phyloP scores from a whole-genome alignment of 2,113 vertebrate species.

The Isichthys henryi region DNA sequence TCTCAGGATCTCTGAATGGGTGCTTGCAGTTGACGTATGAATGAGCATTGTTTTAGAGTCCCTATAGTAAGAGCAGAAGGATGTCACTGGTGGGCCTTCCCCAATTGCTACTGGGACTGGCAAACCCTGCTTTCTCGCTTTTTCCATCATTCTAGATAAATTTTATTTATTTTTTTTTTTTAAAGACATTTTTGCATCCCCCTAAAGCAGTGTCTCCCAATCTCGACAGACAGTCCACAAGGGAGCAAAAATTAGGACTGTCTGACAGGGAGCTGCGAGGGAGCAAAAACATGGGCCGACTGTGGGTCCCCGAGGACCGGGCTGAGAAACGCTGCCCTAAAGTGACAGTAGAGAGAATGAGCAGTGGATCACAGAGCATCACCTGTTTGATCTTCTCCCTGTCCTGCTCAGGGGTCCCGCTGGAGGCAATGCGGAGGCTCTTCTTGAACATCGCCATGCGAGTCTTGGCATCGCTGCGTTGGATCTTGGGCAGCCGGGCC shows the following conservation, averaged over 20 bases:
- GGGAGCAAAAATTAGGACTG: too few relatives aligned
- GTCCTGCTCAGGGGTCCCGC: conserved; percentile 88
- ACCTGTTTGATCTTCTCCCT: conserved; percentile 95
- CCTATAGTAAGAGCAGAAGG: neutral
- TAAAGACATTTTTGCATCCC: neutral
- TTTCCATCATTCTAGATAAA: neutral
- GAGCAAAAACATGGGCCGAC: too few relatives aligned
- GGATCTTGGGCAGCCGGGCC: conserved; percentile 90
- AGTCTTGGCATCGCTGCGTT: conserved; percentile 91
- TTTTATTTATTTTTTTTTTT: too few relatives aligned
- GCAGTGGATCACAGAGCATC: neutral
- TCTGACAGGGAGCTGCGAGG: too few relatives aligned
- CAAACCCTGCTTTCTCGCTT: neutral
- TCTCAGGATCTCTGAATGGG: neutral
- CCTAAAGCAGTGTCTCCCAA: too few relatives aligned
- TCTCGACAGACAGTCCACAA: too few relatives aligned
- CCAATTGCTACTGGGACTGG: neutral
- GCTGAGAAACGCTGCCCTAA: too few relatives aligned
- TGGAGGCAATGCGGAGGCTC: conserved; percentile 86
- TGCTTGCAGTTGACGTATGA: neutral
- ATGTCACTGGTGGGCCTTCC: neutral
- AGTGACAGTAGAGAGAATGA: neutral
- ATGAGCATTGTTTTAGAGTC: neutral
- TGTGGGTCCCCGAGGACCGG: too few relatives aligned
- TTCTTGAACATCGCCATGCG: conserved; percentile 99